Percentiles rank a stretch among this genome's conserved stretches.
phyloP scores from a whole-genome alignment of 2,113 vertebrate species.

The Platichthys stellatus region DNA sequence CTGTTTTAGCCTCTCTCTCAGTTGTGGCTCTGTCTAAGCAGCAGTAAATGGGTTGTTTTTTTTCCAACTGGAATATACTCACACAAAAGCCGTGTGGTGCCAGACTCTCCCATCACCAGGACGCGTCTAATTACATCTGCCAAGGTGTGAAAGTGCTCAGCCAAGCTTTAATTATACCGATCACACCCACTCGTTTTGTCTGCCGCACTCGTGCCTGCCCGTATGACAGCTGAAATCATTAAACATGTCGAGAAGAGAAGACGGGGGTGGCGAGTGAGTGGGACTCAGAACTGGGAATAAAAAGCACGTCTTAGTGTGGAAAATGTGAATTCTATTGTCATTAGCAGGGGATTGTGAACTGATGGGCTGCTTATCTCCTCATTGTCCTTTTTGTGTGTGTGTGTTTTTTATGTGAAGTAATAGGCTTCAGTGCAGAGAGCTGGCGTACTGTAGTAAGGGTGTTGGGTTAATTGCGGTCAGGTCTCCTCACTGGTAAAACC shows the following conservation, averaged over 20 bases:
- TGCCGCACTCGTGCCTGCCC: slow-evolving; percentile 27
- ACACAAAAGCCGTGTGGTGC: slow-evolving; percentile 41
- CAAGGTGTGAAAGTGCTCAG: slow-evolving; percentile 69
- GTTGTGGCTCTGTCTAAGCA: background rate
- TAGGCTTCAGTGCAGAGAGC: slow-evolving; percentile 33
- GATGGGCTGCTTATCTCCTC: slow-evolving; percentile 56
- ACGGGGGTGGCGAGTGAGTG: background rate
- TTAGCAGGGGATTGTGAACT: slow-evolving; percentile 60
- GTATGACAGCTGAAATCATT: slow-evolving; percentile 66
- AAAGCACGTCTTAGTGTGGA: slow-evolving; percentile 31
- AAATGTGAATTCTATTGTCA: slow-evolving; percentile 61
- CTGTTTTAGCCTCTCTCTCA: background rate
- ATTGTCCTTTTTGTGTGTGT: slow-evolving; percentile 8
- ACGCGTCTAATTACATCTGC: slow-evolving; percentile 78
- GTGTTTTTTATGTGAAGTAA: slow-evolving; percentile 30
- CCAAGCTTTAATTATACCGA: slow-evolving; percentile 76
- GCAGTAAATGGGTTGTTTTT: background rate
- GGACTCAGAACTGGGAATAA: slow-evolving; percentile 27
- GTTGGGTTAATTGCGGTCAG: slow-evolving; percentile 49
- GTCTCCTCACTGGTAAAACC: background rate
- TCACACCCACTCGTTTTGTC: slow-evolving; percentile 61
- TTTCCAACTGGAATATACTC: slow-evolving; percentile 8
- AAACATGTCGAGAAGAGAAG: slow-evolving; percentile 31
- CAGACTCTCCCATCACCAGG: slow-evolving; percentile 63
- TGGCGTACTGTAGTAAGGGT: slow-evolving; percentile 46